These are phyloP conservation scores for Hippocampus guttulatus DNA, from an alignment of 2,113 vertebrate genomes.

Conservation along the genomic window DNA sequence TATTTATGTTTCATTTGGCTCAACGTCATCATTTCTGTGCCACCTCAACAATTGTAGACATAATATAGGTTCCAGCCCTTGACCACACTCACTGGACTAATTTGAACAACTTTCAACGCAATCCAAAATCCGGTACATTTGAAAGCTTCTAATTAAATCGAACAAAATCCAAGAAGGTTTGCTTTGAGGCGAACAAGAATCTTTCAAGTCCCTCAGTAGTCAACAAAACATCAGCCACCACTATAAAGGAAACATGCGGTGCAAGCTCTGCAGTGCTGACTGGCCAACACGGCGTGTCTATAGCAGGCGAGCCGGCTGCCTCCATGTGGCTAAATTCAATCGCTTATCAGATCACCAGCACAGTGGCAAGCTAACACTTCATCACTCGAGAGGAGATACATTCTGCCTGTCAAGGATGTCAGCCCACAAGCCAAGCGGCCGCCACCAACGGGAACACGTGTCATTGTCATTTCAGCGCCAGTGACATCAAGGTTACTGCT, in stretches of 20 bases:
- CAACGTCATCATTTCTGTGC: background rate
- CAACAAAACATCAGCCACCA: background rate
- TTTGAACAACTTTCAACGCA: background rate
- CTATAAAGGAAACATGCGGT: background rate
- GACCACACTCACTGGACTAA: too few relatives aligned
- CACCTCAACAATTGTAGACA: too few relatives aligned
- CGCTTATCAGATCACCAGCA: conserved; percentile 52
- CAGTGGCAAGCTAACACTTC: conserved; percentile 41
- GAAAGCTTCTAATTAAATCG: background rate
- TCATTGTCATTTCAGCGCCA: background rate
- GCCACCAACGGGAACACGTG: conserved; percentile 30
- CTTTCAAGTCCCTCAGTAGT: background rate
- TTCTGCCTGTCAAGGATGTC: conserved; percentile 51
- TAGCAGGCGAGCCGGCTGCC: conserved; percentile 12
- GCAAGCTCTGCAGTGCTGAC: background rate
- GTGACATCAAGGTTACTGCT: background rate
- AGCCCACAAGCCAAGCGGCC: conserved; percentile 23
- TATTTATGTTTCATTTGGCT: background rate
- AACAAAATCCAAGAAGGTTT: background rate
- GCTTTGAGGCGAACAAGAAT: background rate
- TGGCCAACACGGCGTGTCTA: background rate
- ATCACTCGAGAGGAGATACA: conserved; percentile 54
- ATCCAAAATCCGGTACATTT: background rate
- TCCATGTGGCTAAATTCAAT: conserved; percentile 52
- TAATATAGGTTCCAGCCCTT: too few relatives aligned